phyloP scores from a whole-genome alignment of 92 coral and sea anemone genomes.

The Parazoanthus atlanticus region DNA sequence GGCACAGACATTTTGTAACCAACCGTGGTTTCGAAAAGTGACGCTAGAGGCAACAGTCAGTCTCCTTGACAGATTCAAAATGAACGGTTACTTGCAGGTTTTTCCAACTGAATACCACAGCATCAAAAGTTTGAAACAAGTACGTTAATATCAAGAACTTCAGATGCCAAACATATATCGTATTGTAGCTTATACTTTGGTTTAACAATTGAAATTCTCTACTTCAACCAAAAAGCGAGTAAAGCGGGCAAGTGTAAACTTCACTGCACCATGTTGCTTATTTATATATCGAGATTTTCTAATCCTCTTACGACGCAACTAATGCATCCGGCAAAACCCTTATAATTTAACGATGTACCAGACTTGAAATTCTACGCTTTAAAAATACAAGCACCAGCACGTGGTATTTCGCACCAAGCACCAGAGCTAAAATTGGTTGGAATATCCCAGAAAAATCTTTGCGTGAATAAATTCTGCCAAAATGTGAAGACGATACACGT shows the following conservation, averaged over 20 bases:
- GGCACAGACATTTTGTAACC: no score
- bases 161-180: neutral
- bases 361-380: slow-evolving; percentile 1
- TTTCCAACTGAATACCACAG: no score
- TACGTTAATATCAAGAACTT: no score
- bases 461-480: neutral
- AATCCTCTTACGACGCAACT: neutral
- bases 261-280: neutral
- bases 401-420: slow-evolving; percentile 1
- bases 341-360: slow-evolving; percentile 23
- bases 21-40: no score
- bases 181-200: neutral
- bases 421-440: neutral
- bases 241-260: neutral
- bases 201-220: neutral
- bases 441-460: neutral
- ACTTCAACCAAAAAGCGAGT: neutral
- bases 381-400: slow-evolving; percentile 10
- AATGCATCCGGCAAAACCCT: slow-evolving; percentile 13
- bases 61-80: neutral
- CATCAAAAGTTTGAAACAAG: neutral
- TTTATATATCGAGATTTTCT: neutral
- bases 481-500: neutral
- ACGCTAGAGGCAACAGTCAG: no score
- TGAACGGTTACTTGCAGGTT: neutral